Evolutionary conservation across 2,888 invertebrate species (phyloP), one percentile per base, ranked within the genome.

Genomic region (Prosopocoilus inquinatus): DNA sequence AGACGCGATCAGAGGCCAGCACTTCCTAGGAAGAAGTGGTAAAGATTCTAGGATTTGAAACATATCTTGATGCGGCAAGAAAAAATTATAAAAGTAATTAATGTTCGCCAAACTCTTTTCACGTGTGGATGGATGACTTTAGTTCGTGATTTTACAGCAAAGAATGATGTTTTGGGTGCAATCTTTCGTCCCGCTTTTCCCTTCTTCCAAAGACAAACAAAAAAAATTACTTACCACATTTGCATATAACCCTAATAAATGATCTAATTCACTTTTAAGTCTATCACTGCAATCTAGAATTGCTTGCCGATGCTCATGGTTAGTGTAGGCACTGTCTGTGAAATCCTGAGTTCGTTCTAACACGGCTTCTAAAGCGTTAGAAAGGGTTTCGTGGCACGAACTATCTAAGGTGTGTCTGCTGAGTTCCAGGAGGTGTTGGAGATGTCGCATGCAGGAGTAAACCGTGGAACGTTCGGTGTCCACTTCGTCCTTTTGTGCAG

Each of bases 311-410:
- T 96, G 95, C 74, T 96, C 95, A 79, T 98, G 96, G 66, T 91
- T 91, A 60, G 98, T 99, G 80, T 98, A 99, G 62, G 98, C 96
- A 64, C 97, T 98, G 81, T 99, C 98, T 50, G 98, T 99, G 80
- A 99, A 99, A 81, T 99, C 97, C 81, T 94, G 93, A 60, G 95
- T 95, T 73, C 96, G 87, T 80, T 99, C 98, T 60, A 95, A 86
- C 57, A 96, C 88, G 62, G 92, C 88, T 69, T 97, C 94, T 71
- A 98, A 83, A 57, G 95, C 92, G 65, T 88, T 80, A 20, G 91
- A 87, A 50, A 98, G 84, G 61, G 93, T 89, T 70, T 95, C 92
- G 69, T 94, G 81, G 65, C 75, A 75, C 51, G 75, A 75, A 64
- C 72, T 67, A 69, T 78, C 77, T 69, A 76, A 70, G 3, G 94